A percentile compares a stretch with the other conserved stretches of the same genome.
Evolutionary conservation across 2,888 invertebrate species (phyloP).

Genomic region (Cyclophora punctaria): DNA sequence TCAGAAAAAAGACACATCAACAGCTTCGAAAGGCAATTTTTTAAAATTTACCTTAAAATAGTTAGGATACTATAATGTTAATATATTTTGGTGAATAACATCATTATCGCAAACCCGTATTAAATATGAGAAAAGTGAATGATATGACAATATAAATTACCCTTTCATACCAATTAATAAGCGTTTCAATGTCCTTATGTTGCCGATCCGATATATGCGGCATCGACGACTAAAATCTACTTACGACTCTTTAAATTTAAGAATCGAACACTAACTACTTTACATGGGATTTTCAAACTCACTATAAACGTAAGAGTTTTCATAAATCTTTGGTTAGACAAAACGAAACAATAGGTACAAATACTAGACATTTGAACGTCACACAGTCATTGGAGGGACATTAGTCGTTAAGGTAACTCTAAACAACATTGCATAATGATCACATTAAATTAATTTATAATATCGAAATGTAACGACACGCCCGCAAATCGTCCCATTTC

Average conservation of each 20-base stretch:
- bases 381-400: slow-evolving; percentile 73
- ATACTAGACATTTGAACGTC: slow-evolving; percentile 66
- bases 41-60: slow-evolving; percentile 68
- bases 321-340: slow-evolving; percentile 70
- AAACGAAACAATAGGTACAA: slow-evolving; percentile 65
- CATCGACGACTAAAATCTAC: slow-evolving; percentile 63
- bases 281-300: slow-evolving; percentile 60
- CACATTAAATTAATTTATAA: slow-evolving; percentile 63
- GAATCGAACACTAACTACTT: slow-evolving; percentile 68
- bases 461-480: slow-evolving; percentile 63
- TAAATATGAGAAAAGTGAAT: slow-evolving; percentile 75
- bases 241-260: slow-evolving; percentile 64
- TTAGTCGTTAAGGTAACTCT: slow-evolving; percentile 69
- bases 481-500: slow-evolving; percentile 58
- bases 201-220: slow-evolving; percentile 61
- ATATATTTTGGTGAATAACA: slow-evolving; percentile 74
- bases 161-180: slow-evolving; percentile 77
- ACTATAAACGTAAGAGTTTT: slow-evolving; percentile 56
- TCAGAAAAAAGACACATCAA: slow-evolving; percentile 66
- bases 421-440: slow-evolving; percentile 70
- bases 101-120: slow-evolving; percentile 76
- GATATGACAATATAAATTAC: slow-evolving; percentile 76
- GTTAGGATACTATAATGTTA: slow-evolving; percentile 69
- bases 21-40: slow-evolving; percentile 69
- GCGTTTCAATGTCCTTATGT: slow-evolving; percentile 75